Percentiles rank a stretch among this genome's conserved stretches.
phyloP scores from a whole-genome alignment of 2,113 vertebrate genomes.

The western clawed frog (Xenopus tropicalis) region DNA sequence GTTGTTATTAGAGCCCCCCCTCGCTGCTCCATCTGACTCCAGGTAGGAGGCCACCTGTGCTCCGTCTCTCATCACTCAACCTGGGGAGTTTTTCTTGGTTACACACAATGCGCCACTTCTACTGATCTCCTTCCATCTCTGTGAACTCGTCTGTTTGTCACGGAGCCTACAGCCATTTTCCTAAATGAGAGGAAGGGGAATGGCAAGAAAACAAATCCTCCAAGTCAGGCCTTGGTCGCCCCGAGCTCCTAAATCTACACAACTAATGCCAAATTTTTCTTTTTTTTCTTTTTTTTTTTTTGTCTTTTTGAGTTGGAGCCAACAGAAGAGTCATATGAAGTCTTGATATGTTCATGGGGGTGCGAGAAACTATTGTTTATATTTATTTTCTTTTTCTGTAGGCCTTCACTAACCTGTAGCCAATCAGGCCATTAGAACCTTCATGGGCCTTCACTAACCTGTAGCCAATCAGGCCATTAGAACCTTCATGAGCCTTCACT shows the following conservation, averaged over 20 bases:
- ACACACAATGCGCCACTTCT: slow-evolving; percentile 2
- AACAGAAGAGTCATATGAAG: background rate
- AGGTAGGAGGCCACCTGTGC: slow-evolving; percentile 15
- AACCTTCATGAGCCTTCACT: no score
- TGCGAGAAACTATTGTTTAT: no score
- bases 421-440: no score
- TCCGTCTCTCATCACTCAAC: slow-evolving; percentile 17
- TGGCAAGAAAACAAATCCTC: background rate
- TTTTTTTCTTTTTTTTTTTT: background rate
- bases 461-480: no score
- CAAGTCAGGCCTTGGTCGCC: slow-evolving; percentile 20
- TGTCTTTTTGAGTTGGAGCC: background rate
- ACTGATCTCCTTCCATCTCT: slow-evolving; percentile 1
- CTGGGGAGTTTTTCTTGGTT: slow-evolving; percentile 13
- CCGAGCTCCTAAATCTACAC: slow-evolving; percentile 2
- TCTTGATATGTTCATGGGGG: no score
- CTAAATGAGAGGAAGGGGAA: background rate
- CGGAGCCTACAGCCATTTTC: slow-evolving; percentile 18
- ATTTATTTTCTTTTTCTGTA: no score
- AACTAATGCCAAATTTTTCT: slow-evolving; percentile 17
- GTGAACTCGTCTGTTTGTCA: slow-evolving; percentile 1
- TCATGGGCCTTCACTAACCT: no score
- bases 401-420: no score
- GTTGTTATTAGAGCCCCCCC: background rate
- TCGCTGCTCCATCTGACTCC: background rate